These are phyloP conservation scores for Pelosia muscerda DNA, from an alignment of 2,888 invertebrate species.

Conservation along the genomic window DNA sequence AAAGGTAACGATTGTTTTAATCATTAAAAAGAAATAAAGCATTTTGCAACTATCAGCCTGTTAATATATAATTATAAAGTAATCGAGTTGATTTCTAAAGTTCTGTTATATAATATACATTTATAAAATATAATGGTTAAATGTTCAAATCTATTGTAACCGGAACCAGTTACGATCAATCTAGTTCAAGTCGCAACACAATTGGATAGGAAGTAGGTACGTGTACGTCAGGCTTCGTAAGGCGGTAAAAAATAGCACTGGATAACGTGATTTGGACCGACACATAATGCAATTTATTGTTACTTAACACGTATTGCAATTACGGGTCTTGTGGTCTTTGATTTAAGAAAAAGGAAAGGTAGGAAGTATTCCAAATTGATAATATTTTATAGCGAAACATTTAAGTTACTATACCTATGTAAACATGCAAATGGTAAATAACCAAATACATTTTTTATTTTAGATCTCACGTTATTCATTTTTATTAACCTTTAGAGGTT, in stretches of 20 bases:
- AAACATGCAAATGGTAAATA: no score
- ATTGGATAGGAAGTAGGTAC: background rate
- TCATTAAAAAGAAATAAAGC: background rate
- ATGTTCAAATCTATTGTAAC: background rate
- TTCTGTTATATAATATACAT: background rate
- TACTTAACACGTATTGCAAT: background rate
- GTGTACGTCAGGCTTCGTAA: background rate
- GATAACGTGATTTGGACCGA: background rate
- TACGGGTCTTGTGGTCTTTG: background rate
- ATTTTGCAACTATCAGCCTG: no score
- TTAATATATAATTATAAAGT: background rate
- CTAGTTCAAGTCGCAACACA: conserved; percentile 5
- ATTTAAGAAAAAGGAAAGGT: background rate
- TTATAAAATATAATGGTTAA: background rate
- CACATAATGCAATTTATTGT: background rate
- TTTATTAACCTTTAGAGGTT: no score
- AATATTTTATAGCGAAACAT: background rate
- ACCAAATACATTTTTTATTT: no score
- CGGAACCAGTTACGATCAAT: background rate
- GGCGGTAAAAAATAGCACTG: background rate
- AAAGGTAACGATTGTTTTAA: background rate
- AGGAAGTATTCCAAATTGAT: background rate
- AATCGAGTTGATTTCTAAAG: background rate
- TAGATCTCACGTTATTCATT: no score
- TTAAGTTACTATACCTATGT: no score